Evolutionary conservation across 1,140 invertebrate genomes (phyloP).

Genomic region (Lordiphosa mommai): DNA sequence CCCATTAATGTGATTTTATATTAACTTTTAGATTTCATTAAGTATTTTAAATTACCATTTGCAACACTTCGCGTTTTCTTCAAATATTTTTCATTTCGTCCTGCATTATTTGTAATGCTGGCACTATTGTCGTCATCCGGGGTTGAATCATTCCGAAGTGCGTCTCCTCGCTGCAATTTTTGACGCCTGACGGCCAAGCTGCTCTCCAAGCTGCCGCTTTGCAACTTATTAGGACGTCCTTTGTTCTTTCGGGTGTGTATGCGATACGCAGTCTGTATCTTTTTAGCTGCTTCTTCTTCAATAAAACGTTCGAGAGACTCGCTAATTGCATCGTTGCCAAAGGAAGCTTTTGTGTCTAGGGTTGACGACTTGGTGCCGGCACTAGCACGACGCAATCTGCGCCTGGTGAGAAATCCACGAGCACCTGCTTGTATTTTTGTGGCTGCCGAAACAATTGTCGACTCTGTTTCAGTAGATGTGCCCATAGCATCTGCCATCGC

Average conservation of each 20-base stretch:
- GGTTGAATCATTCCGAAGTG: slow-evolving; percentile 66
- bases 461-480: slow-evolving; percentile 76
- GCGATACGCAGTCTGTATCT: slow-evolving; percentile 54
- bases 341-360: slow-evolving; percentile 58
- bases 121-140: slow-evolving; percentile 61
- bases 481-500: slow-evolving; percentile 61
- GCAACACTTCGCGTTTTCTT: neutral
- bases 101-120: neutral
- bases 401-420: slow-evolving; percentile 56
- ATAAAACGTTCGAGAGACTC: slow-evolving; percentile 74
- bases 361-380: slow-evolving; percentile 59
- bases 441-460: slow-evolving; percentile 70
- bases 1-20: neutral
- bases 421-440: slow-evolving; percentile 72
- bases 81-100: neutral
- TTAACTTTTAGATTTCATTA: neutral
- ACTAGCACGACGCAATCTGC: slow-evolving; percentile 59
- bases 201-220: slow-evolving; percentile 45
- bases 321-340: slow-evolving; percentile 75
- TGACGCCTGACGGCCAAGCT: slow-evolving; percentile 55
- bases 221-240: slow-evolving; percentile 8
- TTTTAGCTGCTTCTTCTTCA: slow-evolving; percentile 65
- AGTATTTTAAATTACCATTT: slow-evolving; percentile 20
- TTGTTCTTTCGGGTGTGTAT: slow-evolving; percentile 34
- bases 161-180: slow-evolving; percentile 71